Evolutionary conservation across 2,797 vertebrate genomes (phyloP).

Genomic region (Pseudomugil tenellus): DNA sequence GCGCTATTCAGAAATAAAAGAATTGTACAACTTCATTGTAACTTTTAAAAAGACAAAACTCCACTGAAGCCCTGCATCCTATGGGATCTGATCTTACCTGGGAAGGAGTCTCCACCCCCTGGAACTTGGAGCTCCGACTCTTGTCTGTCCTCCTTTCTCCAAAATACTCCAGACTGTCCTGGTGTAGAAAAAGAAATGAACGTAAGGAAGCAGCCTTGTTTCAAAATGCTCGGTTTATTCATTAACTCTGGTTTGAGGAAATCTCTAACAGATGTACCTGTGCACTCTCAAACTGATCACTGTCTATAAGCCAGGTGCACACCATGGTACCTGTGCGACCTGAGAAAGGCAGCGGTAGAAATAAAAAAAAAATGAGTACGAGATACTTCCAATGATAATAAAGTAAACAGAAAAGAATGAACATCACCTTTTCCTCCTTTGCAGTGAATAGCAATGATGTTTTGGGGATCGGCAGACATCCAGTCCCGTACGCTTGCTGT

Average conservation of each 20-base stretch:
- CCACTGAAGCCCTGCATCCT: not conserved
- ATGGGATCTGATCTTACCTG: conserved; percentile 81
- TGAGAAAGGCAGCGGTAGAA: conserved; percentile 63
- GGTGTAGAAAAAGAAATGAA: not conserved
- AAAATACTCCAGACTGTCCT: conserved; percentile 95
- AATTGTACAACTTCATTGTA: not conserved
- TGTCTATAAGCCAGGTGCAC: conserved; percentile 92
- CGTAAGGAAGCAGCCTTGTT: not conserved
- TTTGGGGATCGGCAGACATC: conserved; percentile 87
- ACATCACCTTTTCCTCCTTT: conserved; percentile 95
- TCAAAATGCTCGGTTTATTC: not conserved
- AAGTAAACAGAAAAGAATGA: not conserved
- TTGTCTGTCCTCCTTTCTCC: conserved; percentile 94
- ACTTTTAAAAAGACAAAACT: not conserved
- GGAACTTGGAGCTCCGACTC: conserved; percentile 90
- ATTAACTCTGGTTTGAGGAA: not conserved
- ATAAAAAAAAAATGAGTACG: not conserved
- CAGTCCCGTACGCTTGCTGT: conserved; percentile 87
- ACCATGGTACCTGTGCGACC: conserved; percentile 95
- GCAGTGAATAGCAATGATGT: conserved; percentile 92
- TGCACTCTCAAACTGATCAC: conserved; percentile 89
- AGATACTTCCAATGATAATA: not conserved
- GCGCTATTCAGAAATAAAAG: not conserved
- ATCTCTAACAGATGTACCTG: conserved; percentile 78
- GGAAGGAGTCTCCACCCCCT: conserved; percentile 97